Evolutionary conservation across 1,140 invertebrate genomes (phyloP).

Genomic region (Brachystomella parvula): DNA sequence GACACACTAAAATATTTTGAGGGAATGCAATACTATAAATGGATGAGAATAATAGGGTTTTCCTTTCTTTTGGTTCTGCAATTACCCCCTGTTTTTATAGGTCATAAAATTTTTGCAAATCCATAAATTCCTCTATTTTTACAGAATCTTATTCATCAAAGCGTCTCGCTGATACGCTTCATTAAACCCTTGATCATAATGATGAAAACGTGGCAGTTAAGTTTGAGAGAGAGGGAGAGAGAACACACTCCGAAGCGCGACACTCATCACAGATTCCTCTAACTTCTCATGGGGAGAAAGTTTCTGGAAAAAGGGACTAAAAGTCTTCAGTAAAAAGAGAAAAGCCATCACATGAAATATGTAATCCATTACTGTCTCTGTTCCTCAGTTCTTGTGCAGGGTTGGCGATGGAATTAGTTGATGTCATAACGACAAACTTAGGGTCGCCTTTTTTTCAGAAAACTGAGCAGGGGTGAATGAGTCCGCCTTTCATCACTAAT

Average conservation of each 20-base stretch:
- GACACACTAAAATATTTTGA: neutral
- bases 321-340: neutral
- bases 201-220: neutral
- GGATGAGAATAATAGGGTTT: neutral
- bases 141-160: neutral
- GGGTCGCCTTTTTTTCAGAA: neutral
- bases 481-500: neutral
- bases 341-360: constrained; percentile 9
- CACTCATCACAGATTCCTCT: neutral
- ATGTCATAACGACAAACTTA: neutral
- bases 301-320: neutral
- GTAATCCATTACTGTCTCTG: constrained; percentile 16
- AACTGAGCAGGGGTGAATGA: neutral
- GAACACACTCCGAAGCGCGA: neutral
- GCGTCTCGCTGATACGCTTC: neutral
- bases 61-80: neutral
- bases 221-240: neutral
- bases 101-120: constrained; percentile 19
- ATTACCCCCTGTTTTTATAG: constrained; percentile 7
- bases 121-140: neutral
- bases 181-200: neutral
- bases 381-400: too few species aligned
- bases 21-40: neutral
- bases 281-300: neutral
- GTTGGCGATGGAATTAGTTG: neutral